Conservation (phyloP, 2,113 vertebrate genomes). For the Ceyx cyanopectus region DNA sequence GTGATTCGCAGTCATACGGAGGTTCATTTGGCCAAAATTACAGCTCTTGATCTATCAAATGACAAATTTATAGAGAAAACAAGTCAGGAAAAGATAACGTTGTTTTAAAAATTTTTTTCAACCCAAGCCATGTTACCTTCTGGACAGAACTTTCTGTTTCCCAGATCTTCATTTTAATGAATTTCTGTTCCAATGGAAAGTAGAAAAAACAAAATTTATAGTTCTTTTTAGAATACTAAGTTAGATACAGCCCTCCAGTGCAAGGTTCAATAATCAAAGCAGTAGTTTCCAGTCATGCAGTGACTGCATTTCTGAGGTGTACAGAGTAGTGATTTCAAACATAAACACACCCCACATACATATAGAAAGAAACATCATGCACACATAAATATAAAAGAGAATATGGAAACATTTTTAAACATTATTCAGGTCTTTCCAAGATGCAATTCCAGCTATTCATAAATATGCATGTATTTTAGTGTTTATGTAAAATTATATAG, state of each 20-base stretch:
- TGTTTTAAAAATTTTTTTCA: background rate
- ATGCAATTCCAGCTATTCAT: background rate
- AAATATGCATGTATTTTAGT: slow-evolving; percentile 4
- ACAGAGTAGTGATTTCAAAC: background rate
- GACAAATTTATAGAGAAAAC: background rate
- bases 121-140: fast-evolving
- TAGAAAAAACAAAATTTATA: background rate
- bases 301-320: background rate
- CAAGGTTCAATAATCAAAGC: background rate
- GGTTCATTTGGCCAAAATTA: background rate
- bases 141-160: background rate
- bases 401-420: background rate
- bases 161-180: background rate
- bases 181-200: background rate
- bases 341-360: background rate
- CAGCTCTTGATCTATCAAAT: background rate
- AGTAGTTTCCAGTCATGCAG: background rate
- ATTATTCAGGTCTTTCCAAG: background rate
- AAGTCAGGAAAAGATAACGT: background rate
- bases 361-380: background rate
- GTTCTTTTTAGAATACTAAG: background rate
- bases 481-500: background rate
- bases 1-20: background rate
- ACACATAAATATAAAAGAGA: background rate
- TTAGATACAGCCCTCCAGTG: background rate